phyloP scores from a whole-genome alignment of 2,888 invertebrate species.

The Luperina testacea region DNA sequence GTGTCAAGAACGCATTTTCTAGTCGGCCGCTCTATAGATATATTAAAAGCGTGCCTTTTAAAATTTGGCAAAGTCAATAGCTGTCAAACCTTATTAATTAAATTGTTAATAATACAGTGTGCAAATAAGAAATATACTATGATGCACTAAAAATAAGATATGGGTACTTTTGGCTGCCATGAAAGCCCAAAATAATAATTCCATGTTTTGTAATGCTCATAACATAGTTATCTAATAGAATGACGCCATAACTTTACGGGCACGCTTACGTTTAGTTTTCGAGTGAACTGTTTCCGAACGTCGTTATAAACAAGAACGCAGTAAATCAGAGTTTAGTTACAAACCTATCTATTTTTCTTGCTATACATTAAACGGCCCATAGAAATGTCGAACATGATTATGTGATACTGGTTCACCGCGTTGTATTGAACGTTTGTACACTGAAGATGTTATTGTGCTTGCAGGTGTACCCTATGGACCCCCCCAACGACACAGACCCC shows the following conservation, averaged over 20 bases:
- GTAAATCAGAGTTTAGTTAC: background rate
- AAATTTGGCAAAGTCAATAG: background rate
- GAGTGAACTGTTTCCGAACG: background rate
- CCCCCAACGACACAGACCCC: slow-evolving; percentile 98
- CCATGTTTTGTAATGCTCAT: background rate
- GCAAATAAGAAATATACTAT: background rate
- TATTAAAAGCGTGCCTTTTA: background rate
- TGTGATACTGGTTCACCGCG: background rate
- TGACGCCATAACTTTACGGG: background rate
- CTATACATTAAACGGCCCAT: background rate
- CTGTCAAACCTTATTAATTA: background rate
- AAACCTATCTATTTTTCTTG: background rate
- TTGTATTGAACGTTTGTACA: background rate
- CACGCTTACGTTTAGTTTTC: background rate
- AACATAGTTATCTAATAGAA: background rate
- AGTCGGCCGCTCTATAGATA: background rate
- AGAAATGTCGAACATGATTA: background rate
- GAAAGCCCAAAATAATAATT: background rate
- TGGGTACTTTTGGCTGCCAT: background rate
- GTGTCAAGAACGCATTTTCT: too few relatives aligned
- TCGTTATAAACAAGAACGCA: background rate
- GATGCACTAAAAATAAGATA: background rate
- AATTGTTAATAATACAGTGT: background rate
- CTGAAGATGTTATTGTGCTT: slow-evolving; percentile 25
- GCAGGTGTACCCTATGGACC: slow-evolving; percentile 96